phyloP scores from a whole-genome alignment of 2,113 vertebrate species.

The Helogale parvula region DNA sequence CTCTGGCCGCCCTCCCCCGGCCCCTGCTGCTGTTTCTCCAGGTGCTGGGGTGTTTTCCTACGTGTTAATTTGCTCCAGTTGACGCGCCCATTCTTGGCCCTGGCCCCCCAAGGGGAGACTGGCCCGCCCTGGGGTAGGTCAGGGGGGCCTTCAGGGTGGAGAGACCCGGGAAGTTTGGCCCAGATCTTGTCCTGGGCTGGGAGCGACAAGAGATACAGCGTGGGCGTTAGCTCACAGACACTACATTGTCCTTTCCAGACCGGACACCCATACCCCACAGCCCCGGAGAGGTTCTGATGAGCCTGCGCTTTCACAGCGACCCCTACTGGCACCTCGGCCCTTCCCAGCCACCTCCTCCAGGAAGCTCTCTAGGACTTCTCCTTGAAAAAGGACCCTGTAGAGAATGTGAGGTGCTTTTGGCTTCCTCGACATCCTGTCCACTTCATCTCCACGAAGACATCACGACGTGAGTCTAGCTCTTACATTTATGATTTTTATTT shows the following conservation, averaged over 20 bases:
- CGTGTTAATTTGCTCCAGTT: slow-evolving; percentile 90
- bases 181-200: background rate
- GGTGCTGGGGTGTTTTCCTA: slow-evolving; percentile 89
- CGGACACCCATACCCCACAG: background rate
- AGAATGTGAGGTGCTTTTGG: background rate
- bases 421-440: background rate
- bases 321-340: background rate
- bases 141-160: background rate
- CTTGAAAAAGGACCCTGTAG: background rate
- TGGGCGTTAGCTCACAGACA: background rate
- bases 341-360: slow-evolving; percentile 11
- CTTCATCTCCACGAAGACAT: background rate
- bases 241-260: background rate
- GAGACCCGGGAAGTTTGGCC: background rate
- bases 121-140: slow-evolving; percentile 60
- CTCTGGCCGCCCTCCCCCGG: slow-evolving; percentile 68
- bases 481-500: background rate
- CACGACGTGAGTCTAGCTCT: background rate
- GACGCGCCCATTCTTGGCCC: slow-evolving; percentile 83
- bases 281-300: background rate
- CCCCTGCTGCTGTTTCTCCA: slow-evolving; percentile 88
- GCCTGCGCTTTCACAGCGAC: background rate
- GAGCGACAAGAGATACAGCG: background rate
- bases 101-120: slow-evolving; percentile 52
- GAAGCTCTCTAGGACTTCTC: background rate